Percentiles rank a stretch among this genome's conserved stretches.
Conservation (phyloP, 1,140 invertebrate genomes). For the Pemphigus obesinymphae region DNA sequence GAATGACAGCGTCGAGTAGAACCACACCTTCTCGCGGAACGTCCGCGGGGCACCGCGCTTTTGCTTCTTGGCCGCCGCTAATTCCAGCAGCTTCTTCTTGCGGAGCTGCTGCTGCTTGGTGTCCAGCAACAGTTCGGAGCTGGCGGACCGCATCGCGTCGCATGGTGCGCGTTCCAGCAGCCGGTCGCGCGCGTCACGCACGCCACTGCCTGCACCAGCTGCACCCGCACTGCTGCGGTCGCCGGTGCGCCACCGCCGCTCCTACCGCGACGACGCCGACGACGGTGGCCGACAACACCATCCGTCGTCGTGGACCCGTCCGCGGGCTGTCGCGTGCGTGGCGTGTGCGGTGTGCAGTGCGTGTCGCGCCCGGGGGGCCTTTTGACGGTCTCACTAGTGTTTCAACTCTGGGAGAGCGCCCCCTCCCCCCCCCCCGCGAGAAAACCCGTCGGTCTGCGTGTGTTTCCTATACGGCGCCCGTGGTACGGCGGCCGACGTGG, state of each 20-base stretch:
- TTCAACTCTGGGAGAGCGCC: no score
- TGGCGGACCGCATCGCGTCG: conserved; percentile 68
- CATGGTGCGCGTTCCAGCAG: conserved; percentile 48
- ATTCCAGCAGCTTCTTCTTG: conserved; percentile 65
- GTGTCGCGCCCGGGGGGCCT: background rate
- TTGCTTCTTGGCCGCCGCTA: conserved; percentile 54
- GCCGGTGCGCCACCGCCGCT: conserved; percentile 48
- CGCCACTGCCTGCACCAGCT: conserved; percentile 46
- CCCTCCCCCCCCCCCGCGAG: no score
- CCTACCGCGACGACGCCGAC: background rate
- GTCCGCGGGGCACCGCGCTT: conserved; percentile 59
- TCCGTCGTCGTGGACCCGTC: background rate
- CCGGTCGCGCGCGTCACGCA: conserved; percentile 47
- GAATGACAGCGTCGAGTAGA: conserved; percentile 73
- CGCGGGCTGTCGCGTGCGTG: background rate
- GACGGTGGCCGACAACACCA: background rate
- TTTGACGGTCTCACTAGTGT: no score
- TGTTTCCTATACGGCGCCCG: no score
- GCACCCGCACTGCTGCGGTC: conserved; percentile 47
- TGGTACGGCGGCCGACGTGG: no score
- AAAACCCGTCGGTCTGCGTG: no score
- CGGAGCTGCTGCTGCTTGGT: conserved; percentile 62
- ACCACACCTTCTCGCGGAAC: conserved; percentile 68
- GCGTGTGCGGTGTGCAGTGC: background rate
- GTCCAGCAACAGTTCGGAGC: conserved; percentile 77